These are phyloP conservation scores for Choreutis nemorana DNA, from an alignment of 2,888 invertebrate species.

Conservation along the genomic window DNA sequence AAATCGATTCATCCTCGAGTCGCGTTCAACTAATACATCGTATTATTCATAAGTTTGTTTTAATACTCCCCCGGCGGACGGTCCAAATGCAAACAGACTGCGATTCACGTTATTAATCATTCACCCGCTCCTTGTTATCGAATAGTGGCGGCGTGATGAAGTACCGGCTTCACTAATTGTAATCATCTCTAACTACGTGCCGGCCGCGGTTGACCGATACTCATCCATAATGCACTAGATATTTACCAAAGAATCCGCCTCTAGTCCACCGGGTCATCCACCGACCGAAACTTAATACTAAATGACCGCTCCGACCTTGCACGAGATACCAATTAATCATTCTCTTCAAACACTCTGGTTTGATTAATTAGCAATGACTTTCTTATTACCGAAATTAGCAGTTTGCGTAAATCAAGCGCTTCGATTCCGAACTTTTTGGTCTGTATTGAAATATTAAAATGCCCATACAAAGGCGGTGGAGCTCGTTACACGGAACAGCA, in stretches of 20 bases:
- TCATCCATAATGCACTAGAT: conserved; percentile 28
- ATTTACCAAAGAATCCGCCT: conserved; percentile 1
- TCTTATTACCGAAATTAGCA: conserved; percentile 1
- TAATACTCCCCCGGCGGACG: conserved; percentile 31
- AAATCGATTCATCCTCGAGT: conserved; percentile 37
- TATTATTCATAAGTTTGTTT: conserved; percentile 58
- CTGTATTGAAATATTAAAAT: conserved; percentile 29
- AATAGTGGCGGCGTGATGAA: conserved; percentile 48
- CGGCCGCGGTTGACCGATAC: conserved; percentile 27
- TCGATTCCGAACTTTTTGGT: conserved; percentile 17
- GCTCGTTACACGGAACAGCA: conserved; percentile 39
- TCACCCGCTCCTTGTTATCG: conserved; percentile 47
- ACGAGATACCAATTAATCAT: too few relatives aligned
- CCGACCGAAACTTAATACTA: neutral
- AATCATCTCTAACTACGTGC: conserved; percentile 43
- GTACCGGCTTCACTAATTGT: conserved; percentile 49
- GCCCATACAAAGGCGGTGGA: conserved; percentile 27
- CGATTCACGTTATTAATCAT: conserved; percentile 53
- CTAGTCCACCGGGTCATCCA: too few relatives aligned
- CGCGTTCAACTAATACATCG: conserved; percentile 31
- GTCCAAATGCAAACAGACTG: conserved; percentile 49
- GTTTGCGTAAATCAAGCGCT: conserved; percentile 15
- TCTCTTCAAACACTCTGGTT: too few relatives aligned
- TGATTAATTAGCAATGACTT: too few relatives aligned
- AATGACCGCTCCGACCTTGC: neutral